Conservation (phyloP, 1,140 invertebrate species). For the Pogonus chalceus region DNA sequence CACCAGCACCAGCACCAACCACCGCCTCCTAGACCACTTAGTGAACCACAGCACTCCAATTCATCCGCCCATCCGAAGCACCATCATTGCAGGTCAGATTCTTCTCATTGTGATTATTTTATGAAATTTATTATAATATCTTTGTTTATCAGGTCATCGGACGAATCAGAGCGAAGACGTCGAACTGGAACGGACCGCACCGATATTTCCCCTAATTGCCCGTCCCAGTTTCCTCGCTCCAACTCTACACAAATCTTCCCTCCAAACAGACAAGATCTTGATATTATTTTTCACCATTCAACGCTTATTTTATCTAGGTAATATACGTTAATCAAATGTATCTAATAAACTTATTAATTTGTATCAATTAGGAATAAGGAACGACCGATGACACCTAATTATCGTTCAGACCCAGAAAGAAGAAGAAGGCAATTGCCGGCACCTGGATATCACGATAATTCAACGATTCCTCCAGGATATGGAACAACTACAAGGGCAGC, state of each 20-base stretch:
- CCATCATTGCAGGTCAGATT: background rate
- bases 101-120: too few species aligned
- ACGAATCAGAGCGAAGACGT: background rate
- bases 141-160: too few species aligned
- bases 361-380: slow-evolving; percentile 5
- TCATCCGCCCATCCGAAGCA: background rate
- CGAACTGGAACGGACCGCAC: background rate
- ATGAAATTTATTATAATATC: too few species aligned
- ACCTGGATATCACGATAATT: background rate
- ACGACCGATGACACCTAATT: background rate
- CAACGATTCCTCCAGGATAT: background rate
- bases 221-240: slow-evolving; percentile 40
- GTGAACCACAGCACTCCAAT: background rate
- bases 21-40: background rate
- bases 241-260: slow-evolving; percentile 43
- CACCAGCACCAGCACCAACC: background rate
- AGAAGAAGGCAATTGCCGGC: too few species aligned
- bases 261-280: slow-evolving; percentile 27
- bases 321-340: too few species aligned
- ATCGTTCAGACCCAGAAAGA: background rate
- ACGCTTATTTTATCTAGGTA: background rate
- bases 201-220: slow-evolving; percentile 19
- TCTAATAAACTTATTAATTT: too few species aligned
- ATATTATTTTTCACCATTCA: slow-evolving; percentile 1
- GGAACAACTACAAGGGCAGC: background rate